Percentiles rank a stretch among this genome's conserved stretches.
phyloP scores from a whole-genome alignment of 2,888 invertebrate species.

The Xestia ashworthii region DNA sequence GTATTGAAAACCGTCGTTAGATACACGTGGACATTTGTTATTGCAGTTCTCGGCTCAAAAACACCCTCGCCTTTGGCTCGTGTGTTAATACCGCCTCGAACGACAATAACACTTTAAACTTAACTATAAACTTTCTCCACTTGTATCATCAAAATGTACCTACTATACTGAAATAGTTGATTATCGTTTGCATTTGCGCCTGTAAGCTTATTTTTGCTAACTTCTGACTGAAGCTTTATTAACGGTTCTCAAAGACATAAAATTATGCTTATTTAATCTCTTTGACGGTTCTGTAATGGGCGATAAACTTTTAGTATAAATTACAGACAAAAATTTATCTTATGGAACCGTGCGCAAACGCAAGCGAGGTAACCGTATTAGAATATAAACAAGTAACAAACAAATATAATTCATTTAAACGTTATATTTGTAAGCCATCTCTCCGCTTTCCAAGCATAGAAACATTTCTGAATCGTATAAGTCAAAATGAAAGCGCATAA shows the following conservation, averaged over 20 bases:
- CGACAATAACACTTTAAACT: too few species aligned
- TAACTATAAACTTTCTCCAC: too few species aligned
- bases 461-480: slow-evolving; percentile 64
- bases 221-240: slow-evolving; percentile 8
- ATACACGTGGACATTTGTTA: too few species aligned
- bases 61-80: too few species aligned
- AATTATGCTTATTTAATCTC: too few species aligned
- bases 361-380: slow-evolving; percentile 14
- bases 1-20: too few species aligned
- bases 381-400: slow-evolving; percentile 17
- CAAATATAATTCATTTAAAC: slow-evolving; percentile 36
- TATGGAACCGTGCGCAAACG: slow-evolving; percentile 18
- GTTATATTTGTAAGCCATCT: slow-evolving; percentile 51
- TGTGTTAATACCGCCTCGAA: too few species aligned
- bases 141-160: too few species aligned
- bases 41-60: too few species aligned
- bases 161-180: background rate
- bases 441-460: slow-evolving; percentile 60
- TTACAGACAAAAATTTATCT: slow-evolving; percentile 21
- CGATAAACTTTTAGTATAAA: slow-evolving; percentile 26
- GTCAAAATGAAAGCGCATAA: slow-evolving; percentile 74
- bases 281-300: slow-evolving; percentile 32
- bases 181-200: background rate
- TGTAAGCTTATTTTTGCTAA: background rate
- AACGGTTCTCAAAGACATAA: too few species aligned